Evolutionary conservation across 2,888 invertebrate species (phyloP).

Genomic region (Chromoteleia sp.): DNA sequence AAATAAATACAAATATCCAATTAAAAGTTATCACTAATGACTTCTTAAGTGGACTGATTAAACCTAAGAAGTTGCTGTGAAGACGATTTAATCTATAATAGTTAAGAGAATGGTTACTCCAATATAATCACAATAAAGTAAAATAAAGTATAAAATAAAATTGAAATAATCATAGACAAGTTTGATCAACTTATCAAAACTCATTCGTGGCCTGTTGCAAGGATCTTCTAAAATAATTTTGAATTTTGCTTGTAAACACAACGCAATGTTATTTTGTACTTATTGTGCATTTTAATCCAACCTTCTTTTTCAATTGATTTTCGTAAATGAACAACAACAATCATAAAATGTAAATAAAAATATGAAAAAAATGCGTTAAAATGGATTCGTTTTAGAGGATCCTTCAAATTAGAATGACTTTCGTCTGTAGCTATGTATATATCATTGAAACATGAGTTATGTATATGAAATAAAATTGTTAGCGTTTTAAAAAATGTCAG

Average conservation of each 20-base stretch:
- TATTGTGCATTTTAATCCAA: background rate
- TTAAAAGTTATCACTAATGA: constrained; percentile 31
- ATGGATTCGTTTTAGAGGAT: constrained; percentile 45
- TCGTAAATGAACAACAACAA: constrained; percentile 6
- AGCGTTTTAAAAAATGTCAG: constrained; percentile 30
- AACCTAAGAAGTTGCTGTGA: constrained; percentile 44
- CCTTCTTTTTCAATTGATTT: background rate
- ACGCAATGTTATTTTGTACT: too few relatives aligned
- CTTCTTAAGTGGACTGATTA: constrained; percentile 35
- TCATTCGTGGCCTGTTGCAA: constrained; percentile 65
- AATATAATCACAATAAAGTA: constrained; percentile 39
- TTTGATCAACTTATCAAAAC: constrained; percentile 52
- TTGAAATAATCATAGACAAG: constrained; percentile 47
- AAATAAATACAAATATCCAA: constrained; percentile 14
- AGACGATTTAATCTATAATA: constrained; percentile 47
- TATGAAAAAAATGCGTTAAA: background rate
- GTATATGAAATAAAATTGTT: constrained; percentile 52
- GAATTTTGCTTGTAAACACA: background rate
- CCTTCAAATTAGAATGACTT: constrained; percentile 55
- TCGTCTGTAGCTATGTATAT: constrained; percentile 66
- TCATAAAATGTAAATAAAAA: constrained; percentile 36
- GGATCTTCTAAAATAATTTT: constrained; percentile 58
- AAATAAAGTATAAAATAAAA: constrained; percentile 22
- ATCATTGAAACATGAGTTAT: constrained; percentile 52
- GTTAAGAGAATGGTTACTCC: constrained; percentile 38